These are phyloP conservation scores for Sphyrna mokarran DNA, from an alignment of 2,113 vertebrate genomes.

Conservation along the genomic window DNA sequence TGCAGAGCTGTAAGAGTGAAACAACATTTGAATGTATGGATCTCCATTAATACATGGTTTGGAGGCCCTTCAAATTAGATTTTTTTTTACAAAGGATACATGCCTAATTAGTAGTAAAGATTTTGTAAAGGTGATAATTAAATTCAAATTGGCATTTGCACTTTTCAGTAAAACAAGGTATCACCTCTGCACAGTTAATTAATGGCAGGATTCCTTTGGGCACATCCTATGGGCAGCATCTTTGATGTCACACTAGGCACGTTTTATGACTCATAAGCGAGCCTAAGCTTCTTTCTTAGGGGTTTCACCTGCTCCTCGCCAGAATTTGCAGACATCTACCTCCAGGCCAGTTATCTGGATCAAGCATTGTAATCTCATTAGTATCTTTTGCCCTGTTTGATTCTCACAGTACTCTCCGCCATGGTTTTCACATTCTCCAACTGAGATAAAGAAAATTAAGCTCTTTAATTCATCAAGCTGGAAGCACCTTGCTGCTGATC, in stretches of 20 bases:
- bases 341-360: neutral
- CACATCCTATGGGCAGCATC: neutral
- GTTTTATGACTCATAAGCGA: neutral
- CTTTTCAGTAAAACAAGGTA: neutral
- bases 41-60: neutral
- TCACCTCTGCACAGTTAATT: conserved; percentile 18
- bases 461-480: neutral
- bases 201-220: neutral
- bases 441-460: neutral
- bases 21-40: neutral
- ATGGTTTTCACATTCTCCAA: neutral
- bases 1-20: neutral
- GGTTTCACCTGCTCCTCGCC: neutral
- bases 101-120: neutral
- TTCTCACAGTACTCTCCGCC: neutral
- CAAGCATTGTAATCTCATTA: neutral
- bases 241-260: neutral
- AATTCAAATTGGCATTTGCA: conserved; percentile 1
- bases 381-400: neutral
- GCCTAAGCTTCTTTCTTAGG: neutral
- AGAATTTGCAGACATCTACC: neutral
- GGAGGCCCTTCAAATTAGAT: neutral
- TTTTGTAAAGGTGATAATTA: neutral
- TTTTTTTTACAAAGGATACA: neutral
- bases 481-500: neutral